Evolutionary conservation across 2,888 invertebrate genomes (phyloP), one percentile per base, ranked within the genome.

Genomic region (Aphidius colemani): DNA sequence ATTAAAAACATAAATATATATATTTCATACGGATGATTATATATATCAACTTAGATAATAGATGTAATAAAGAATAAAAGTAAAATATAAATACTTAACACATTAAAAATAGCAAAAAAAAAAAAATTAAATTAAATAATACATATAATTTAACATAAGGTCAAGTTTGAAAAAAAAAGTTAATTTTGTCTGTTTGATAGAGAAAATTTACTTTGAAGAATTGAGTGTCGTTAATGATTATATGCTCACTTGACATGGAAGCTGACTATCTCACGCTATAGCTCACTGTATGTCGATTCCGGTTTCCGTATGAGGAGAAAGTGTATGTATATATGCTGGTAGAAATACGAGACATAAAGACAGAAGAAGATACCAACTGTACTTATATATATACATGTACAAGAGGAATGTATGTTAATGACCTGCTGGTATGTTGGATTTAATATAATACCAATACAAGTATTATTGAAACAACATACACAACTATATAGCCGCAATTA

Each of bases 381-480:
- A 59, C 13, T 18, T 18, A 18, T 18, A 1, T 18, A 18, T 18
- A 18, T 2, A 18, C n/a, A n/a, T n/a, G n/a, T 62, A 68, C 67
- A 63, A 53, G 67, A 71, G 67, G 71, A 75, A 77, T 72, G 71
- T 73, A 74, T 77, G 75, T 75, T 75, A 77, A 76, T 70, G 71
- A 71, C 70, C 69, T 49, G 53, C 46, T 62, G 60, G 59, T 48
- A 49, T 13, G 9, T 45, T 13, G 10, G 5, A 8, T 6, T 7
- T 50, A 44, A 48, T 46, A 43, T 50, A n/a, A 45, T 30, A 57
- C 39, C 7, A 8, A 43, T 44, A 13, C 11, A 48, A 48, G 7
- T 48, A 13, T 7, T 7, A 7, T 2, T 7, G 46, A n/a, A 46
- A 46, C 18, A 39, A 6, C 30, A 30, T 30, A 30, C 30, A 30